Percentiles rank a stretch among this genome's conserved stretches.
phyloP scores from a whole-genome alignment of 2,888 invertebrate species.

The Ennomos quercinarius region DNA sequence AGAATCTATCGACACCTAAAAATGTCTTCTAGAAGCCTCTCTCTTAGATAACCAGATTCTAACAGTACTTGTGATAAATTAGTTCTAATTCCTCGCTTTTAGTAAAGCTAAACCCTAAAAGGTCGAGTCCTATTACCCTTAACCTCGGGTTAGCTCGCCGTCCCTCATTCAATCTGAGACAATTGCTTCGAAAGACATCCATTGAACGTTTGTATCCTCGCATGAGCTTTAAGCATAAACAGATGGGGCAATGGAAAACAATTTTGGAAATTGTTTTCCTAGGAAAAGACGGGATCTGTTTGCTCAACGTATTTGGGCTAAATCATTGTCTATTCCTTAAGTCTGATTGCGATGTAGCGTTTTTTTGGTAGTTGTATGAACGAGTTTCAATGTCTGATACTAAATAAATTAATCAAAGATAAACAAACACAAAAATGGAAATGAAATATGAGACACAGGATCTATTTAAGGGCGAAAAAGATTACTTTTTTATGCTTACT shows the following conservation, averaged over 20 bases:
- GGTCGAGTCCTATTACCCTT: conserved; percentile 34
- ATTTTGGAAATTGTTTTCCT: conserved; percentile 50
- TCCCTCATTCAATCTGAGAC: conserved; percentile 48
- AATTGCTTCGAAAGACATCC: conserved; percentile 53
- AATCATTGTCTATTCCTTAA: conserved; percentile 30
- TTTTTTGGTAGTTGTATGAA: no score
- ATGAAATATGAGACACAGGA: no score
- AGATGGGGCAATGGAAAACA: conserved; percentile 56
- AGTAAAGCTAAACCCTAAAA: conserved; percentile 10
- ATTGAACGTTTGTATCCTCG: conserved; percentile 56
- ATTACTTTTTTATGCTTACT: no score
- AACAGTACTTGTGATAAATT: no score
- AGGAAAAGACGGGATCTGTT: conserved; percentile 33
- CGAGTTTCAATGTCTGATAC: no score
- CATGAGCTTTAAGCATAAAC: conserved; percentile 52
- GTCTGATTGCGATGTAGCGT: conserved; percentile 20
- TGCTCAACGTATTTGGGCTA: conserved; percentile 35
- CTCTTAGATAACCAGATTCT: no score
- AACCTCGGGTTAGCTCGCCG: conserved; percentile 39
- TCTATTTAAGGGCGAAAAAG: no score
- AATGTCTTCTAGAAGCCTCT: no score
- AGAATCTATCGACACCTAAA: no score
- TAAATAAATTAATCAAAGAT: no score
- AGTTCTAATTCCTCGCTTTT: neutral
- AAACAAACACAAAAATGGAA: no score